Percentiles rank a stretch among this genome's conserved stretches.
Conservation (phyloP, 2,888 invertebrate genomes). For the Spisula subtruncata region DNA sequence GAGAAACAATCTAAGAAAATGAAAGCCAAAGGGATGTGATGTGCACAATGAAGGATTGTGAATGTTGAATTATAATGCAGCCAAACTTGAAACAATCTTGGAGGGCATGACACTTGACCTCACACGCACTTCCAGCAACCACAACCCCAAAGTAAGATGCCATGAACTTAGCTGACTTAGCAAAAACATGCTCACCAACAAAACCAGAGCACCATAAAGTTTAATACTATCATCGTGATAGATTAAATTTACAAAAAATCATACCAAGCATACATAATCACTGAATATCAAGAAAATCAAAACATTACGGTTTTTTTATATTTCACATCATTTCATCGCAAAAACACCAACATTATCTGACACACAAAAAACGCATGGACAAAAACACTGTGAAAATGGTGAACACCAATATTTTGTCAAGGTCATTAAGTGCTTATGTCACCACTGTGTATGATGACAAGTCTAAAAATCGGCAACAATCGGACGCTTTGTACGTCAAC, state of each 20-base stretch:
- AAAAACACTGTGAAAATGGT: not conserved
- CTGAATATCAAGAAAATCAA: constrained; percentile 9
- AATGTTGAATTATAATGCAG: too few species aligned
- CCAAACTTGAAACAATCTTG: too few species aligned
- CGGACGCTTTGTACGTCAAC: not conserved
- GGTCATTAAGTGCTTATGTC: constrained; percentile 20
- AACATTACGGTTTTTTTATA: not conserved
- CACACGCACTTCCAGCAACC: too few species aligned
- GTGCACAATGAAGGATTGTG: too few species aligned
- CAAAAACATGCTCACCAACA: too few species aligned
- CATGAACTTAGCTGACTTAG: too few species aligned
- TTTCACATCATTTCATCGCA: not conserved
- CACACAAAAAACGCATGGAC: constrained; percentile 1
- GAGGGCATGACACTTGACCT: too few species aligned
- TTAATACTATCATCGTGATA: not conserved
- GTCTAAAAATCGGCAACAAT: constrained; percentile 23
- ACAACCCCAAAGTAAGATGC: too few species aligned
- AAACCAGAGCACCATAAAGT: not conserved
- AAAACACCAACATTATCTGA: not conserved
- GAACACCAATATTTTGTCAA: constrained; percentile 23
- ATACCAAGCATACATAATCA: not conserved
- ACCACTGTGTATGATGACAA: constrained; percentile 4
- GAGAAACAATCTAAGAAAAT: too few species aligned
- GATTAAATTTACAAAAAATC: constrained; percentile 21
- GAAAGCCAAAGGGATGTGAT: too few species aligned